These are phyloP conservation scores for Thryonomys swinderianus DNA, from an alignment of 2,113 vertebrate genomes.

Conservation along the genomic window DNA sequence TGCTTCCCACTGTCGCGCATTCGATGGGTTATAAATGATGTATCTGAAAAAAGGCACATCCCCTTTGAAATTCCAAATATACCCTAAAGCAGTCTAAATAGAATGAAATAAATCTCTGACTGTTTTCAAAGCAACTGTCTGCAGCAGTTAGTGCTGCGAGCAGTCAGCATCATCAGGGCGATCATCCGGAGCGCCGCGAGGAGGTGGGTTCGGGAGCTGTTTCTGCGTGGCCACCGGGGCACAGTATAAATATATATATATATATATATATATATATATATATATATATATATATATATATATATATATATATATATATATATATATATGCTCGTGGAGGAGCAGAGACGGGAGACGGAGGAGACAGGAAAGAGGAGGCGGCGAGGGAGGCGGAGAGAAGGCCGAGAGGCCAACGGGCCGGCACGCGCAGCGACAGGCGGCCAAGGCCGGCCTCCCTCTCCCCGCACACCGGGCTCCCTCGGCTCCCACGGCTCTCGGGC, in stretches of 20 bases:
- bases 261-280: too few relatives aligned
- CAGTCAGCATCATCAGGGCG: conserved; percentile 64
- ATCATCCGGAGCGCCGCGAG: conserved; percentile 53
- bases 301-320: too few relatives aligned
- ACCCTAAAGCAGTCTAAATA: conserved; percentile 42
- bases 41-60: conserved; percentile 25
- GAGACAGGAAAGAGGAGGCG: too few relatives aligned
- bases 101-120: conserved; percentile 60
- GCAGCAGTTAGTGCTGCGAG: conserved; percentile 32
- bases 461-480: not conserved
- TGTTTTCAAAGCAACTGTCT: conserved; percentile 73
- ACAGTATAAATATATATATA: too few relatives aligned
- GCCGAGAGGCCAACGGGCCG: not conserved
- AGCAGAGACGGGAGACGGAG: not conserved
- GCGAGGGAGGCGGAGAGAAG: too few relatives aligned
- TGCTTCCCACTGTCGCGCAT: not conserved
- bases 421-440: not conserved
- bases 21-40: conserved; percentile 30
- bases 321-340: not conserved
- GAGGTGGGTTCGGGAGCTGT: conserved; percentile 16
- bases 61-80: conserved; percentile 53
- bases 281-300: too few relatives aligned
- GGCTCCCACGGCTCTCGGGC: not conserved
- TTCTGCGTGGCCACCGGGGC: not conserved
- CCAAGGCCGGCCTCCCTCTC: not conserved